A percentile compares a stretch with the other conserved stretches of the same genome.
These are phyloP conservation scores for Phyllopteryx taeniolatus DNA, from an alignment of 2,113 vertebrate genomes.

Conservation along the genomic window DNA sequence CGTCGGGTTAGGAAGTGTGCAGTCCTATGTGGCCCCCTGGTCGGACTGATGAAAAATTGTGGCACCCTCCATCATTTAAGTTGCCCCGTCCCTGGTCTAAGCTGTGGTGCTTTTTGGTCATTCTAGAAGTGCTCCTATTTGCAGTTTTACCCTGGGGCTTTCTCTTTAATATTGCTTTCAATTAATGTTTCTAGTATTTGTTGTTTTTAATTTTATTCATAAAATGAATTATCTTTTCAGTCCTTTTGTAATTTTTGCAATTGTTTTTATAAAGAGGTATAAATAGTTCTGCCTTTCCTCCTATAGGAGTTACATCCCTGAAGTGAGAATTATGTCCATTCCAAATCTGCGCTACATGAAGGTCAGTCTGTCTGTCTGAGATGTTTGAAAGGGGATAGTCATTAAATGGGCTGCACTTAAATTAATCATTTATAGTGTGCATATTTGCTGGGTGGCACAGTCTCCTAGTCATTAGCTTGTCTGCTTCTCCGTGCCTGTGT, in stretches of 20 bases:
- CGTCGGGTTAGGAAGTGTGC: background rate
- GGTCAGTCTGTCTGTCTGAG: constrained; percentile 72
- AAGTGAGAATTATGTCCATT: constrained; percentile 99
- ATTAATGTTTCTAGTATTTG: background rate
- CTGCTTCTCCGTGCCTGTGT: background rate
- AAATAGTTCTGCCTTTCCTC: constrained; percentile 15
- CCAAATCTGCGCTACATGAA: constrained; percentile 95
- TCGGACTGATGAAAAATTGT: background rate
- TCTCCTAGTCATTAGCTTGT: background rate
- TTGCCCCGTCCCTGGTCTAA: background rate
- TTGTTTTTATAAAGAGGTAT: background rate
- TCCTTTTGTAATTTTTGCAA: background rate
- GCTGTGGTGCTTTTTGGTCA: background rate
- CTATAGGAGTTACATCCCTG: constrained; percentile 92
- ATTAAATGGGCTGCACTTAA: background rate
- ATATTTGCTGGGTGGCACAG: background rate
- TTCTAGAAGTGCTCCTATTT: background rate
- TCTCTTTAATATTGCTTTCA: background rate
- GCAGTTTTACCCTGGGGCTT: background rate
- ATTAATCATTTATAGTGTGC: background rate
- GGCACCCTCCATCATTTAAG: background rate
- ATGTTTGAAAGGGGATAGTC: background rate
- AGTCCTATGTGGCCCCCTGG: too few species aligned
- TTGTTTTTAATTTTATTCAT: background rate
- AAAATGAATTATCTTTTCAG: background rate